phyloP scores from a whole-genome alignment of 2,113 vertebrate species.

The Onychostruthus taczanowskii region DNA sequence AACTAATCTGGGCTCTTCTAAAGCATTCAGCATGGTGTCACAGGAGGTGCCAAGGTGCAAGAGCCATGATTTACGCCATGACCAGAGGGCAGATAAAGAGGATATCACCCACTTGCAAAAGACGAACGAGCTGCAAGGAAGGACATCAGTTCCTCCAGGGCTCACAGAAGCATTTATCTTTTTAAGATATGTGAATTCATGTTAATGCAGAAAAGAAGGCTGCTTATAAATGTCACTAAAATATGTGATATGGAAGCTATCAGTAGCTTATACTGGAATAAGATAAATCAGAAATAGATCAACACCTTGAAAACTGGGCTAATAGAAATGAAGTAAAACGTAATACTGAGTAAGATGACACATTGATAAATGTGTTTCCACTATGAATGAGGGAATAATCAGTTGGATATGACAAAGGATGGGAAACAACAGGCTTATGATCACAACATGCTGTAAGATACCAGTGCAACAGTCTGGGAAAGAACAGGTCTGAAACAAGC shows the following conservation, averaged over 20 bases:
- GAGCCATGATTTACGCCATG: background rate
- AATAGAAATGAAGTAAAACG: background rate
- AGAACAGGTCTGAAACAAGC: background rate
- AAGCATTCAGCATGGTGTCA: background rate
- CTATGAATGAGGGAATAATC: background rate
- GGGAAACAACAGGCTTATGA: background rate
- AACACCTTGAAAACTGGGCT: background rate
- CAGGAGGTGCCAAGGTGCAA: background rate
- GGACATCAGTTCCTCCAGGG: background rate
- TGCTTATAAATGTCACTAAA: background rate
- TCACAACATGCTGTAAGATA: background rate
- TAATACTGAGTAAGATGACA: background rate
- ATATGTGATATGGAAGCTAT: background rate
- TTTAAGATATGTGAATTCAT: background rate
- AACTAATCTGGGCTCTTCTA: background rate
- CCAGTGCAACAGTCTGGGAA: background rate
- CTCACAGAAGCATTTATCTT: background rate
- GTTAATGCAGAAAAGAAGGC: background rate
- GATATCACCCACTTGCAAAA: background rate
- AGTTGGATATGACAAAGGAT: background rate
- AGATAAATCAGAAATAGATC: background rate
- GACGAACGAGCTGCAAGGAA: background rate
- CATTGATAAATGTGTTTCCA: background rate
- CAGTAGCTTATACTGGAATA: background rate
- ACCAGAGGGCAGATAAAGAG: background rate